These are phyloP conservation scores for Poeciliopsis turneri DNA, from an alignment of 2,797 vertebrate species.

Conservation along the genomic window DNA sequence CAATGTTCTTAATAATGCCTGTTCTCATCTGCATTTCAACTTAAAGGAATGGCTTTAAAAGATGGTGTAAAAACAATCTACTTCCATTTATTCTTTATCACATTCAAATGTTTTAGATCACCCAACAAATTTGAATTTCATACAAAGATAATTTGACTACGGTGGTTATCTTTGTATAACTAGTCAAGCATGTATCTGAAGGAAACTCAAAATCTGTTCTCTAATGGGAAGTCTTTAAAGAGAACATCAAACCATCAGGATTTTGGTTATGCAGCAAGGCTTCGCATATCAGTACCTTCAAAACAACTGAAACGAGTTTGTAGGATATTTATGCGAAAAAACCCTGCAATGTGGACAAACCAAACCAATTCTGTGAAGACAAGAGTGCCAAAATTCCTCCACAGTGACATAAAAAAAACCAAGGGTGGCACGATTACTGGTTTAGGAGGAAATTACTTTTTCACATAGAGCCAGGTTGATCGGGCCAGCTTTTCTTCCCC, in stretches of 20 bases:
- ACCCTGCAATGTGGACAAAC: not conserved
- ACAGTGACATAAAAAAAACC: too few species aligned
- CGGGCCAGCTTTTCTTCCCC: not conserved
- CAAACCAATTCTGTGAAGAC: not conserved
- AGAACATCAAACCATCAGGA: not conserved
- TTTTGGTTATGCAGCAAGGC: not conserved
- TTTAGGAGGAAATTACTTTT: not conserved
- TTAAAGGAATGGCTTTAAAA: constrained; percentile 18
- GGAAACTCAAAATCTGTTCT: not conserved
- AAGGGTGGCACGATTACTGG: not conserved
- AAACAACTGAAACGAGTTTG: not conserved
- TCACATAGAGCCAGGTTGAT: not conserved
- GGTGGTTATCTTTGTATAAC: too few species aligned
- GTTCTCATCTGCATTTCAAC: constrained; percentile 22
- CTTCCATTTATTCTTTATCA: not conserved
- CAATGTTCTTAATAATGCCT: not conserved
- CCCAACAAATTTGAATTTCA: not conserved
- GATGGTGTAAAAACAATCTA: not conserved
- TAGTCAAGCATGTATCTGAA: not conserved
- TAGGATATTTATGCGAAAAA: not conserved
- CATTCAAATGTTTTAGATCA: not conserved
- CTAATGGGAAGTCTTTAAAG: not conserved
- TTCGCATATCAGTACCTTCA: not conserved
- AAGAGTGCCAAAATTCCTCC: not conserved
- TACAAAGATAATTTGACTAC: not conserved